Evolutionary conservation across 2,888 invertebrate genomes (phyloP), one percentile per base, ranked within the genome.

Genomic region (Euplexia lucipara): DNA sequence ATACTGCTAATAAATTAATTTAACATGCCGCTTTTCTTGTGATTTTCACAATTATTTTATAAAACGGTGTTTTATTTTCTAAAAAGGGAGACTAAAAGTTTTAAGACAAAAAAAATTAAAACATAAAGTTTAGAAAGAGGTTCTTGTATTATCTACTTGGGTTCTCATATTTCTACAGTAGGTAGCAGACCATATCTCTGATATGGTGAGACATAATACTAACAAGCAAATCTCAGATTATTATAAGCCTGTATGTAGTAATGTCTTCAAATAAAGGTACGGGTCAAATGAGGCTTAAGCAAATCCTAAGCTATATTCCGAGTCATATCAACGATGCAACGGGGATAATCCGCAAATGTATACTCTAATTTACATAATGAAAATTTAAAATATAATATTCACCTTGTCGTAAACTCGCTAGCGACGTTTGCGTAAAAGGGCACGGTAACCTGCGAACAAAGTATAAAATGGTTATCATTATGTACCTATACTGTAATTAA

Each of bases 391-490:
- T 81, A 86, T 65, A 61, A 90, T 92, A 93, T 88, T 95, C 94
- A 95, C 97, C 97, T 97, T 97, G 97, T 92, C 96, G 96, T 96
- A 97, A 96, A 95, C 97, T 97, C 91, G 97, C 97, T 96, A 97
- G 97, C 92, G 97, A 97, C 93, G 97, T 96, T 95, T 97, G 96
- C 92, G 97, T 96, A 95, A 97, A 97, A 95, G 97, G 97, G 96
- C 97, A 97, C 96, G 97, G 97, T 95, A 97, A 96, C 96, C 97
- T 97, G 96, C 74, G 96, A 96, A 93, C 89, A 93, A 91, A 92
- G 70, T 77, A 66, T 70, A 70, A 57, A 45, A 65, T 54, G 9
- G 18, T 65, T 69, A 75, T 49, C 49, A 44, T 71, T 49, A 70
- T 64, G 32, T 51, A n/a, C n/a, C n/a, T n/a, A 68, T 41, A 71